Evolutionary conservation across 2,797 vertebrate genomes (phyloP).

Genomic region (Leucoraja ocellata): DNA sequence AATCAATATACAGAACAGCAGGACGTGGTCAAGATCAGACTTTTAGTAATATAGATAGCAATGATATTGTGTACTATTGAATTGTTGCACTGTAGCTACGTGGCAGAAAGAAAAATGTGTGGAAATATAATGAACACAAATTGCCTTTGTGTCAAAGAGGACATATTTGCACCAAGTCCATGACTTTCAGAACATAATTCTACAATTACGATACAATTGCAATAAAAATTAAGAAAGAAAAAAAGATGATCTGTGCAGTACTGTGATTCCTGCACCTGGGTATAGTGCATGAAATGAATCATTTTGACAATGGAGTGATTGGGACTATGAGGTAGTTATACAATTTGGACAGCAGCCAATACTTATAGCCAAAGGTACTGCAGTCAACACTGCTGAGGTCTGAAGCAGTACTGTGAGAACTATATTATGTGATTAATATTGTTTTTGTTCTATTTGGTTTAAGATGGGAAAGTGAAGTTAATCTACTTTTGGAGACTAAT

Average conservation of each 20-base stretch:
- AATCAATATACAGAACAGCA: too few relatives aligned
- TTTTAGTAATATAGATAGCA: background rate
- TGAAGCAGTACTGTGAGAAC: background rate
- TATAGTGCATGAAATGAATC: slow-evolving; percentile 13
- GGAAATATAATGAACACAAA: background rate
- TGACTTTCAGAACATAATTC: background rate
- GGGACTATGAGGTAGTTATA: background rate
- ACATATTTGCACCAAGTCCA: background rate
- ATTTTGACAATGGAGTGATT: slow-evolving; percentile 27
- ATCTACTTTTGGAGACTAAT: background rate
- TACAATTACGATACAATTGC: background rate
- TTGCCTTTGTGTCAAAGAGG: background rate
- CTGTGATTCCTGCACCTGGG: background rate
- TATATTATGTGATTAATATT: background rate
- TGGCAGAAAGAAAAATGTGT: background rate
- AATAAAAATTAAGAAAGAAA: background rate
- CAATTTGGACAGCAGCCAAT: slow-evolving; percentile 5
- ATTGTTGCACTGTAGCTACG: background rate
- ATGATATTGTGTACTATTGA: background rate
- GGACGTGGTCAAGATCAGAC: too few relatives aligned
- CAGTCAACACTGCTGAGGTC: background rate
- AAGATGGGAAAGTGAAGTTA: background rate
- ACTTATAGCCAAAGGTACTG: background rate
- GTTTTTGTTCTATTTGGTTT: background rate
- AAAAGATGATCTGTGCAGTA: background rate